Base-by-base conservation (phyloP, 2,797 vertebrate genomes). In the Pseudochirops cupreus region DNA sequence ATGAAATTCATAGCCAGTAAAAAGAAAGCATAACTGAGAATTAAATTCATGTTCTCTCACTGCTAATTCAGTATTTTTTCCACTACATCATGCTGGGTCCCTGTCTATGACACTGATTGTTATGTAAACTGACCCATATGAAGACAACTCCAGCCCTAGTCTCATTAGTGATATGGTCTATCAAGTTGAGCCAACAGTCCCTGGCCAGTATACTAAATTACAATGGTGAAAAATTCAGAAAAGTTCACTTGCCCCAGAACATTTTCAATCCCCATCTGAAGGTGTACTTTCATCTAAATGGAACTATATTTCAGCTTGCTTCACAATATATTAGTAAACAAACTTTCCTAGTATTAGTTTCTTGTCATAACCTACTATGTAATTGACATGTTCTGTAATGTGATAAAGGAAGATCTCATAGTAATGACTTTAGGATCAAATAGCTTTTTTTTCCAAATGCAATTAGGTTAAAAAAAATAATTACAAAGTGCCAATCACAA, bases 401-500 rank as follows among this genome's bases (percentile, higher is more conserved):
- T 29, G 90, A 58, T 39, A 96, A 62, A 62, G 0, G 9, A 96
- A 96, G 26, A 13, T 94, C 74, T 97, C 7, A 24, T 74, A 94
- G 54, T 91, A 97, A 94, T n/a, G 67, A 21, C 93, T 96, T 94
- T 50, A 55, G 91, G 33, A 95, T 90, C 55, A 98, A 28, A 94
- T 92, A 6, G 92, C 50, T 90, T 96, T 94, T 39, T 28, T 33
- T 39, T 91, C 2, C 91, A 46, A 97, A 92, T 7, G 91, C 10
- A 96, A 94, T 94, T 94, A 56, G 7, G 1, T 92, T 94, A 82
- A 12, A 92, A n/a, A 53, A 93, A 93, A 95, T 95, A 90, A 92
- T 57, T 92, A 92, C 28, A 97, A 97, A 96, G 89, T 97, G 74
- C n/a, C 95, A 97, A 93, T 95, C 91, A 95, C 87, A 18, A 91